These are phyloP conservation scores for Pseudochromis fuscus DNA, from an alignment of 2,797 vertebrate genomes.

Conservation along the genomic window DNA sequence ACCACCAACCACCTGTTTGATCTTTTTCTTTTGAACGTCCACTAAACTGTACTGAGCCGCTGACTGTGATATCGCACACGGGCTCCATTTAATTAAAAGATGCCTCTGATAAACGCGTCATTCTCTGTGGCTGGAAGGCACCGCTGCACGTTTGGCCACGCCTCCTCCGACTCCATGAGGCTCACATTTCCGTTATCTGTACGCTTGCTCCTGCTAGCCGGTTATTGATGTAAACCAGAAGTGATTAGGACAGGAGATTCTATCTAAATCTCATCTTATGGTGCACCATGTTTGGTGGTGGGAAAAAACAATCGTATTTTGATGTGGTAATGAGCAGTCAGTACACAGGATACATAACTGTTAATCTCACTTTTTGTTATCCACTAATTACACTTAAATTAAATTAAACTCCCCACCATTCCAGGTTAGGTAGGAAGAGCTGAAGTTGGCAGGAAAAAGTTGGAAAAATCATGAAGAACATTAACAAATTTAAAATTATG, in stretches of 20 bases:
- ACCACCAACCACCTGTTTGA: conserved; percentile 51
- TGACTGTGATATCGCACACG: conserved; percentile 27
- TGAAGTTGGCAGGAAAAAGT: not conserved
- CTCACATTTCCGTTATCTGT: conserved; percentile 2
- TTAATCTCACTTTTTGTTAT: not conserved
- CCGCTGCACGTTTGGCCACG: not conserved
- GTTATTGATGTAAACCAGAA: conserved; percentile 19
- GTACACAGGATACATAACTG: not conserved
- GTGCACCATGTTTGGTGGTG: no score
- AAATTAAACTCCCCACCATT: no score
- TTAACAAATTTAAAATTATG: not conserved
- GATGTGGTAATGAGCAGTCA: conserved; percentile 17
- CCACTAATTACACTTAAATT: not conserved
- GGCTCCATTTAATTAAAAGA: conserved; percentile 36
- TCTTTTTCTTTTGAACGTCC: conserved; percentile 19
- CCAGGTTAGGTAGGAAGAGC: no score
- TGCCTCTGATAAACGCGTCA: conserved; percentile 23
- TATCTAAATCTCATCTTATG: conserved; percentile 21
- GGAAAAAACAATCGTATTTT: conserved; percentile 17
- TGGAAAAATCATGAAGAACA: not conserved
- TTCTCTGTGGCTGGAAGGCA: not conserved
- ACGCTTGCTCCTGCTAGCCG: not conserved
- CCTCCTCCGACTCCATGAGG: not conserved
- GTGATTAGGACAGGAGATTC: conserved; percentile 4
- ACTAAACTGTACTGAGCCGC: not conserved